Base-by-base conservation (phyloP, 1,140 invertebrate genomes). In the Diploscapter pachys region DNA sequence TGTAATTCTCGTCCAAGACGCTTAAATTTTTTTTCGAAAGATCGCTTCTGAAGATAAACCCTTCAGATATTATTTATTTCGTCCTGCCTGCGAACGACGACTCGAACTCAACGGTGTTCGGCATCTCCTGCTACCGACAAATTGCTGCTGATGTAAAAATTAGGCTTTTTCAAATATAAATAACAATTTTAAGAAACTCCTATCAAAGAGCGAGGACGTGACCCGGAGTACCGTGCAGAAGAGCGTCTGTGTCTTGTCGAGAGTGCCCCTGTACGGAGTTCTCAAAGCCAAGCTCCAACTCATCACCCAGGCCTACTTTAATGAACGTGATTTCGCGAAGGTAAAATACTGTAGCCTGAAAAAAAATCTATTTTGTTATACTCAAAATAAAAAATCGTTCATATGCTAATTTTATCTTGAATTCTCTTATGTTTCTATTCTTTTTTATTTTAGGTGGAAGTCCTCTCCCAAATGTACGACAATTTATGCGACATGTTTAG, bases 81-180 rank as follows among this genome's bases (percentile, higher is more conserved):
- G 93, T 96, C 87, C 88, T 99, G 71, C 95, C 95, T 53, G 93
- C 93, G 81, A 87, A 94, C 49, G 91, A 89, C 13, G 90, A 94
- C 83, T 90, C 92, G 48, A 90, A 91, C 71, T 89, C 91, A 80
- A 96, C 95, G 59, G 90, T 98, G 6, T 99, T 92, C 89, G 95
- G 95, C 5, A 92, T 99, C 73, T 97, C 96, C 31, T 99, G 96
- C 88, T 99, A 96, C 87, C 89, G 94, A 78, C 96, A 99, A 89
- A 98, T 99, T 82, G 92, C 94, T 81, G 91, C 95, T 11, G 93
- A 95, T 88, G 93, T 95, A 89, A 86, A 78, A 53, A 31, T 59
- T 54, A 1, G 5, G 71, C 31, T 31, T 3, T 3, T 59, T 63
- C 4, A 51, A 31, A 51, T 56, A 13, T 71, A 6, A 59, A 68